A percentile compares a stretch with the other conserved stretches of the same genome.
Evolutionary conservation across 2,113 vertebrate genomes (phyloP).

Genomic region (Dasypus novemcinctus): DNA sequence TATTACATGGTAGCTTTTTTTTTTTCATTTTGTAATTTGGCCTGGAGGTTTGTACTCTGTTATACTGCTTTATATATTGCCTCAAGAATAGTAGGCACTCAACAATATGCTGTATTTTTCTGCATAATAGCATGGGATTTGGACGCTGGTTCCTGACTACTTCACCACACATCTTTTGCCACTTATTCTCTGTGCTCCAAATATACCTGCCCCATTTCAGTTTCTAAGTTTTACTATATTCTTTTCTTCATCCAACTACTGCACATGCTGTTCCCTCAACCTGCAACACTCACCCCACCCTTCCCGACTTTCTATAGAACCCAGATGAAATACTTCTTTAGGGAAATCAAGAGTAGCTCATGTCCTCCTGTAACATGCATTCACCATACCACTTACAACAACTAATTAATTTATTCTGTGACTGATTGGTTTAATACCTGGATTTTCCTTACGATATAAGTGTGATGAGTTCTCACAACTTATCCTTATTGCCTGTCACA

Average conservation of each 20-base stretch:
- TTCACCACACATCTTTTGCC: not conserved
- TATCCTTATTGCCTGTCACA: conserved; percentile 33
- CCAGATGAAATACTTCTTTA: not conserved
- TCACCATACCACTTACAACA: conserved; percentile 39
- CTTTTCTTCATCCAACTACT: not conserved
- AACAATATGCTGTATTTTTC: conserved; percentile 20
- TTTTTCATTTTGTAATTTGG: conserved; percentile 6
- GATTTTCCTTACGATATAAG: conserved; percentile 28
- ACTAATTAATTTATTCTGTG: conserved; percentile 61
- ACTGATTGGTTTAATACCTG: conserved; percentile 73
- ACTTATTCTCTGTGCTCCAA: not conserved
- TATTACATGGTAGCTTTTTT: not conserved
- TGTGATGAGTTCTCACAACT: conserved; percentile 40
- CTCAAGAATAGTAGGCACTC: not conserved
- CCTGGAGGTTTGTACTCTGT: not conserved
- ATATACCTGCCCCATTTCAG: not conserved
- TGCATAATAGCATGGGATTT: conserved; percentile 3
- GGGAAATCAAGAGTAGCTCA: not conserved
- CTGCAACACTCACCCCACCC: not conserved
- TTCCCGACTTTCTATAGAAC: not conserved
- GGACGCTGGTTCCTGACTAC: not conserved
- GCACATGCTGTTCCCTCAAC: not conserved
- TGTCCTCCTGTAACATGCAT: not conserved
- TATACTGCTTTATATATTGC: not conserved
- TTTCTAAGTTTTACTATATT: not conserved